Percentiles rank a stretch among this genome's conserved stretches.
Conservation (phyloP, 2,113 vertebrate genomes). For the Burhinus oedicnemus region DNA sequence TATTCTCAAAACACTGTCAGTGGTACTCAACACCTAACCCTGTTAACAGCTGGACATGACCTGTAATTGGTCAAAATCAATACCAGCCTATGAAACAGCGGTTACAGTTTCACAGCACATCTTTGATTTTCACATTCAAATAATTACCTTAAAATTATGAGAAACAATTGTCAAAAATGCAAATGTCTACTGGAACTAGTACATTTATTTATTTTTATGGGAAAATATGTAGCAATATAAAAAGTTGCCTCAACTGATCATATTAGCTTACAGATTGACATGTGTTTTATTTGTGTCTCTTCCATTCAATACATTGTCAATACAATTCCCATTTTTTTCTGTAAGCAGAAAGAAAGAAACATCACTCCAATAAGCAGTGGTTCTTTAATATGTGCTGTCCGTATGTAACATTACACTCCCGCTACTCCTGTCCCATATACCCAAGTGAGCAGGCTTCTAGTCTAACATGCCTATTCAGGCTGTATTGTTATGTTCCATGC, state of each 20-base stretch:
- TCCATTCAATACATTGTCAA: neutral
- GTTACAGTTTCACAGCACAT: neutral
- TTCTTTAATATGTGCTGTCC: neutral
- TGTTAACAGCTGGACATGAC: neutral
- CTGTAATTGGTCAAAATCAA: neutral
- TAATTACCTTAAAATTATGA: neutral
- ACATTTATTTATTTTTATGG: neutral
- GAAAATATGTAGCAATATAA: neutral
- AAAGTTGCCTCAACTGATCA: neutral
- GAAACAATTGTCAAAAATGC: neutral
- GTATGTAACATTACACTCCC: neutral
- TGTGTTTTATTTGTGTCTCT: neutral
- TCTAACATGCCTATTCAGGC: fast-evolving
- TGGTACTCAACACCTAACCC: neutral
- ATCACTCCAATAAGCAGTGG: neutral
- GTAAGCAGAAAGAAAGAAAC: neutral
- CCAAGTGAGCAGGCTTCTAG: neutral
- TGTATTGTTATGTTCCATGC: neutral
- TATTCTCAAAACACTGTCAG: neutral
- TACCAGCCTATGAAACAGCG: neutral
- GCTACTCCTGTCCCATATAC: neutral
- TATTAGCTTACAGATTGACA: neutral
- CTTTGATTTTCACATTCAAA: neutral
- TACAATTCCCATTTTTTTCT: neutral
- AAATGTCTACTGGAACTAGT: neutral